Percentiles rank a stretch among this genome's conserved stretches.
Evolutionary conservation across 2,888 invertebrate genomes (phyloP).

Genomic region (Rugalucina vietnamica): DNA sequence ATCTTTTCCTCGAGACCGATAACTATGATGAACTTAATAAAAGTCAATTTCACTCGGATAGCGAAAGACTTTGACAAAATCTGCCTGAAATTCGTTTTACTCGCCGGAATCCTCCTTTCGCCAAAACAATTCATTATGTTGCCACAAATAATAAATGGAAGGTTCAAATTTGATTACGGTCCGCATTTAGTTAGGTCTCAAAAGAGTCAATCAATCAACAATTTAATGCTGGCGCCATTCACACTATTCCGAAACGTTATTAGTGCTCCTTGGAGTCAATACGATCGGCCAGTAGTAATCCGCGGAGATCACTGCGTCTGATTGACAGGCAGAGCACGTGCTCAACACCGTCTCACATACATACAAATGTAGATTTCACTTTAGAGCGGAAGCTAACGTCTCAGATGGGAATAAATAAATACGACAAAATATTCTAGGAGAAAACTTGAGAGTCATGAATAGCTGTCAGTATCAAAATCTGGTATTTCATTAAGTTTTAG

Average conservation of each 20-base stretch:
- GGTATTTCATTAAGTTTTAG: constrained; percentile 1
- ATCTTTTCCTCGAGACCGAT: not conserved
- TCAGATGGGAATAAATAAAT: constrained; percentile 11
- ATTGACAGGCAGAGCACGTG: constrained; percentile 58
- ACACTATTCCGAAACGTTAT: constrained; percentile 65
- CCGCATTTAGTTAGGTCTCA: constrained; percentile 70
- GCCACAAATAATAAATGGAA: constrained; percentile 69
- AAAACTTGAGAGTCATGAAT: not conserved
- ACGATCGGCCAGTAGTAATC: constrained; percentile 62
- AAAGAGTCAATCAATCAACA: constrained; percentile 70
- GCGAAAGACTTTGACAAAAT: constrained; percentile 59
- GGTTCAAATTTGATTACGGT: constrained; percentile 75
- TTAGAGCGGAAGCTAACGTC: constrained; percentile 8
- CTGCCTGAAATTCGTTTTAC: constrained; percentile 41
- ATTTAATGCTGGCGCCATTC: constrained; percentile 71
- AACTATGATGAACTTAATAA: constrained; percentile 59
- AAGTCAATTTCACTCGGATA: constrained; percentile 63
- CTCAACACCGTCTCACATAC: constrained; percentile 52
- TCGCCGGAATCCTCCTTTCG: constrained; percentile 53
- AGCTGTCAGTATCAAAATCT: constrained; percentile 5
- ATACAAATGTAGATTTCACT: constrained; percentile 61
- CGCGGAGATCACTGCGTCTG: constrained; percentile 41
- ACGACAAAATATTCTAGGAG: not conserved
- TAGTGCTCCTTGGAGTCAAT: constrained; percentile 67
- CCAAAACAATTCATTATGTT: constrained; percentile 68